Percentiles rank a stretch among this genome's conserved stretches.
phyloP scores from a whole-genome alignment of 2,888 invertebrate genomes.

The Cryptus viduatorius region DNA sequence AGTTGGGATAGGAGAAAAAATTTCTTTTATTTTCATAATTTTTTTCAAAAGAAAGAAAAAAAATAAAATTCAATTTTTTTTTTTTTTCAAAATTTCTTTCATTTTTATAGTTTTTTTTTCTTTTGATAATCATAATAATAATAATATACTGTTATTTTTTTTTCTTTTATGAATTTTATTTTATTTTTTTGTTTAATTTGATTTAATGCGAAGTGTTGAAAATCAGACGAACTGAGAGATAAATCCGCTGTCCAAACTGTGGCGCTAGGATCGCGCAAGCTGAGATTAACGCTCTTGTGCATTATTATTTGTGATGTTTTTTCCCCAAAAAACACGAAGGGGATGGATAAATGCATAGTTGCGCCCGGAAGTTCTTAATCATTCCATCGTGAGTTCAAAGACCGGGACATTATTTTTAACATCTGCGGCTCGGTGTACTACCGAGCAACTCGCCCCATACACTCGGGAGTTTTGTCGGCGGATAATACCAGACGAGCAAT shows the following conservation, averaged over 20 bases:
- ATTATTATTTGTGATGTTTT: conserved; percentile 51
- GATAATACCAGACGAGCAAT: background rate
- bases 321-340: background rate
- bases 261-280: background rate
- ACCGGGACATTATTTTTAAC: conserved; percentile 68
- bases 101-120: no score
- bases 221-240: background rate
- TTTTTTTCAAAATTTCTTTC: no score
- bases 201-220: background rate
- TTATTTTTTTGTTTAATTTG: background rate
- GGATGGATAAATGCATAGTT: conserved; percentile 30
- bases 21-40: no score
- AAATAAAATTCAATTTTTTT: no score
- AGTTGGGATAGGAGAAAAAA: no score
- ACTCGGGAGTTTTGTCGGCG: conserved; percentile 36
- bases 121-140: no score
- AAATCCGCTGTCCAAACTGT: background rate
- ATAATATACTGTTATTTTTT: no score
- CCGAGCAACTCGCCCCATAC: conserved; percentile 40
- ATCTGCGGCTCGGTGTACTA: conserved; percentile 59
- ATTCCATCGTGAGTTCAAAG: conserved; percentile 66
- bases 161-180: background rate
- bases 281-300: conserved; percentile 50
- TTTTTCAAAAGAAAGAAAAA: no score
- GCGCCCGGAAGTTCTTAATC: conserved; percentile 67